Base-by-base conservation (phyloP, 2,888 invertebrate genomes). In the Chalcis sispes region DNA sequence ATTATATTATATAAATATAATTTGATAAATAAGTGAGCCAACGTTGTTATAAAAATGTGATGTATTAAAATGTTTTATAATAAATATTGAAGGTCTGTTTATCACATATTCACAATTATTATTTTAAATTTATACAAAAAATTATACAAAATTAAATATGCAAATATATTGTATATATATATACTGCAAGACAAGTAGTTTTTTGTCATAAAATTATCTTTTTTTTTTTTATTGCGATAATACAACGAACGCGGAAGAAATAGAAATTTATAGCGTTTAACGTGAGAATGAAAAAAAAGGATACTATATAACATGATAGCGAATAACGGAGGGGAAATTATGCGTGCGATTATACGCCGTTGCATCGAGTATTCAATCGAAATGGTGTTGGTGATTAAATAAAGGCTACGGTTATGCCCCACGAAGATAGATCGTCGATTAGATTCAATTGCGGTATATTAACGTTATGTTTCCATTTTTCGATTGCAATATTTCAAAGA, bases 211-310 rank as follows among this genome's bases (percentile, higher is more conserved):
- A n/a, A n/a, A n/a, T n/a, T n/a, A n/a, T n/a, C n/a, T n/a, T n/a
- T n/a, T n/a, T n/a, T n/a, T n/a, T n/a, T n/a, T n/a, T n/a, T n/a
- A n/a, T n/a, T n/a, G n/a, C n/a, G n/a, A n/a, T 65, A 48, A 48
- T 18, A 56, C 32, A n/a, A 10, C 29, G n/a, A n/a, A 71, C 20
- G 40, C 72, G 76, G 76, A 76, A 76, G 72, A 56, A 72, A 76
- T 54, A 50, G 29, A 46, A 20, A 69, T 32, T 64, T 70, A 48
- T 70, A 7, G 40, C 15, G 62, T 70, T 50, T 23, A 36, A n/a
- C n/a, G n/a, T n/a, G n/a, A n/a, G n/a, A 42, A 29, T 25, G 46
- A 46, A 56, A 62, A 10, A 62, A 73, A 66, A 46, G 46, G 42
- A 46, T 42, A 67, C 4, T 56, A 36, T 36, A 10, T 36, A 7